A percentile compares a stretch with the other conserved stretches of the same genome.
phyloP scores from a whole-genome alignment of 1,140 invertebrate species.

The Halotydeus destructor region DNA sequence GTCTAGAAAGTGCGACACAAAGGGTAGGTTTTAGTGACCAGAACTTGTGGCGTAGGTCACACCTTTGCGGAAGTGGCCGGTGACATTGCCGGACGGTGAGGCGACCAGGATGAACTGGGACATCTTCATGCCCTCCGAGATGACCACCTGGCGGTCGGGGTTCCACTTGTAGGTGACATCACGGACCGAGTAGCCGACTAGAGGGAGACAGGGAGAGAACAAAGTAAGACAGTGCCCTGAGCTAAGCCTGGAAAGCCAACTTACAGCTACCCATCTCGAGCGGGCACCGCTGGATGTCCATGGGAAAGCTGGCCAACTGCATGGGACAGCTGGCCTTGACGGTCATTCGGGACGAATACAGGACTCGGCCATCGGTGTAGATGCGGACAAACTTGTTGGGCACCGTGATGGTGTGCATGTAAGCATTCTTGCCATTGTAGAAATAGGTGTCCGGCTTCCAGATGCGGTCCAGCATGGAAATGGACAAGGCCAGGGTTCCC shows the following conservation, averaged over 20 bases:
- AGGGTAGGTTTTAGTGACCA: neutral
- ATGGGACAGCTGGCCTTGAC: slow-evolving; percentile 94
- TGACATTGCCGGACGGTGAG: slow-evolving; percentile 44
- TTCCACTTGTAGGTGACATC: slow-evolving; percentile 81
- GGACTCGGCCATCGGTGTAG: slow-evolving; percentile 54
- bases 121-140: slow-evolving; percentile 66
- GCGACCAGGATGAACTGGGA: slow-evolving; percentile 78
- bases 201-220: slow-evolving; percentile 18
- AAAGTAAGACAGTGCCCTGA: slow-evolving; percentile 4
- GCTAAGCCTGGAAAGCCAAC: slow-evolving; percentile 26
- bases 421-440: slow-evolving; percentile 51
- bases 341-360: slow-evolving; percentile 87
- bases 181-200: slow-evolving; percentile 72
- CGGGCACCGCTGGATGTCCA: slow-evolving; percentile 79
- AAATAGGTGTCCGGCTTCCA: slow-evolving; percentile 92
- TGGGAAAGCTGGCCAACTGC: slow-evolving; percentile 87
- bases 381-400: slow-evolving; percentile 82
- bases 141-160: slow-evolving; percentile 52
- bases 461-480: slow-evolving; percentile 74
- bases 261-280: slow-evolving; percentile 82
- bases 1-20: slow-evolving; percentile 11
- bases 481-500: slow-evolving; percentile 57
- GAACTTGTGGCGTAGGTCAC: neutral
- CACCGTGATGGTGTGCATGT: slow-evolving; percentile 71
- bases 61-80: neutral